phyloP scores from a whole-genome alignment of 2,888 invertebrate species.

The Drosophila algonquin region DNA sequence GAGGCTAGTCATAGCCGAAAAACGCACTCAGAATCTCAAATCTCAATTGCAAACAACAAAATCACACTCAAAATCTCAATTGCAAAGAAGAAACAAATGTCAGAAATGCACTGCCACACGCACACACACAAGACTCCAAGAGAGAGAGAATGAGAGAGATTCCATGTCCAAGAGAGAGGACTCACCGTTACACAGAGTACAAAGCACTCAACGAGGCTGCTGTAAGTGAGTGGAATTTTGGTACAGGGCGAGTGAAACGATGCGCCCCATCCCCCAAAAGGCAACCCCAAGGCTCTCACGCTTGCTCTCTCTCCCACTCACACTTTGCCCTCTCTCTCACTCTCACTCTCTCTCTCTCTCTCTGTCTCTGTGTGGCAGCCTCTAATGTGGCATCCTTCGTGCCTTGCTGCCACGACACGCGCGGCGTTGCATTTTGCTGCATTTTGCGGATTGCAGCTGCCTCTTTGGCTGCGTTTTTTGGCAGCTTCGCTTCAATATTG shows the following conservation, averaged over 20 bases:
- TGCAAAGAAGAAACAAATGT: constrained; percentile 68
- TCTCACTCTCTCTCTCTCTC: constrained; percentile 17
- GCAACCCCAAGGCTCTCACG: constrained; percentile 49
- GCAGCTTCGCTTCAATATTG: constrained; percentile 61
- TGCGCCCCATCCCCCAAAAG: constrained; percentile 62
- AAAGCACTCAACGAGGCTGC: constrained; percentile 55
- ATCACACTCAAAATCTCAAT: constrained; percentile 63
- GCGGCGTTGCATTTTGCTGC: constrained; percentile 61
- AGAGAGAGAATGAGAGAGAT: constrained; percentile 20
- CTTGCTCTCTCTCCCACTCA: constrained; percentile 21
- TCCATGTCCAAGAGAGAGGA: constrained; percentile 34
- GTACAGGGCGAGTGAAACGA: constrained; percentile 45
- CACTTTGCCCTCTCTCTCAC: constrained; percentile 4
- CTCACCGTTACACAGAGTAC: constrained; percentile 39
- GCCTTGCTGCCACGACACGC: constrained; percentile 14
- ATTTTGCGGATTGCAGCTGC: constrained; percentile 60
- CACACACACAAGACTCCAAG: constrained; percentile 43
- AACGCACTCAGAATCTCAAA: constrained; percentile 48
- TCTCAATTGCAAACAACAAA: constrained; percentile 63
- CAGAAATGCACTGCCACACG: constrained; percentile 62
- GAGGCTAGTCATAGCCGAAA: constrained; percentile 74
- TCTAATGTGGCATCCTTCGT: constrained; percentile 61
- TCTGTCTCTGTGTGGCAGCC: constrained; percentile 12
- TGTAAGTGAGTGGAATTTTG: constrained; percentile 41
- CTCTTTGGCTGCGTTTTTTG: constrained; percentile 51